Percentiles rank a stretch among this genome's conserved stretches.
Conservation (phyloP, 2,888 invertebrate genomes). For the Hedya salicella region DNA sequence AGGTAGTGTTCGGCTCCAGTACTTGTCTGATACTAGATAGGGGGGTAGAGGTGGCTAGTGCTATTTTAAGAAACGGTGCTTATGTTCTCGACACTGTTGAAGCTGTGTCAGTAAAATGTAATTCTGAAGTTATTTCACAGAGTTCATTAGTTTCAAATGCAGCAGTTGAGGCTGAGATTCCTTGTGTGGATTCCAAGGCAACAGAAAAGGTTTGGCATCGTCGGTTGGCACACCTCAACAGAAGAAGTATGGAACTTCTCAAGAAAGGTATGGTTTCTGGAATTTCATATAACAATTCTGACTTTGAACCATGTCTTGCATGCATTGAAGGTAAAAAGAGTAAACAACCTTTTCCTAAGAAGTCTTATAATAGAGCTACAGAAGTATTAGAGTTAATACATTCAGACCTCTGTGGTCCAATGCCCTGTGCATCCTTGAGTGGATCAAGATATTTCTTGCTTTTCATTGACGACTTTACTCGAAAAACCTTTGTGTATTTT, state of each 20-base stretch:
- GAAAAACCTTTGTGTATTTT: constrained; percentile 1
- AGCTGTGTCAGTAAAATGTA: background rate
- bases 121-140: background rate
- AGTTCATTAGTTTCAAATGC: background rate
- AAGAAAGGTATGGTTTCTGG: background rate
- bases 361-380: constrained; percentile 34
- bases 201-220: constrained; percentile 6
- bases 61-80: no score
- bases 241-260: constrained; percentile 4
- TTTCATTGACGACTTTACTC: background rate
- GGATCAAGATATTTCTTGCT: background rate
- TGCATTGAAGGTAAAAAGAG: constrained; percentile 43
- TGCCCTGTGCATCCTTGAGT: background rate
- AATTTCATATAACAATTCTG: no score
- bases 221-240: background rate
- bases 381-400: constrained; percentile 35
- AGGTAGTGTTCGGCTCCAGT: no score
- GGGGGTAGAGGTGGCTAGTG: no score
- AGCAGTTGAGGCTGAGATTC: background rate
- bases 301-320: constrained; percentile 35
- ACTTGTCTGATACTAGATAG: no score
- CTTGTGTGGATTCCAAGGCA: background rate
- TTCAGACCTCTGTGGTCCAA: constrained; percentile 27
- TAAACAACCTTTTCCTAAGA: constrained; percentile 40
- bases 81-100: no score